A percentile compares a stretch with the other conserved stretches of the same genome.
Evolutionary conservation across 1,140 invertebrate genomes (phyloP).

Genomic region (Hylaeus volcanicus): DNA sequence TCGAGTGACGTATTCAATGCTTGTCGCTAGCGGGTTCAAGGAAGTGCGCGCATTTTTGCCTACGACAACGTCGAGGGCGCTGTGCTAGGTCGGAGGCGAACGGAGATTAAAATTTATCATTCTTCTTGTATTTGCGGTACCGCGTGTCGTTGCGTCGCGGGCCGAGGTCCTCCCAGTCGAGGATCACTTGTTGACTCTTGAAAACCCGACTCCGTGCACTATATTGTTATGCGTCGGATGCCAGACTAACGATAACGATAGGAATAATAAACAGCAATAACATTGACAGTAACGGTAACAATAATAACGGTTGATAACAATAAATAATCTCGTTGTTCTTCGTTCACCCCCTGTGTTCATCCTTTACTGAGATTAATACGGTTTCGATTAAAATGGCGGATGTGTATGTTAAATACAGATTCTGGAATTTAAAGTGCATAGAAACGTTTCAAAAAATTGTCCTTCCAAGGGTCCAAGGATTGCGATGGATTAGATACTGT

Average conservation of each 20-base stretch:
- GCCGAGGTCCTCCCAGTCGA: not conserved
- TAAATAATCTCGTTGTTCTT: conserved; percentile 8
- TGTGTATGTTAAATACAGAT: not conserved
- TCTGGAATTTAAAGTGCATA: too few species aligned
- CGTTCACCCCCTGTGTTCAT: not conserved
- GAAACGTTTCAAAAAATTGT: too few species aligned
- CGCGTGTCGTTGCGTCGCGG: not conserved
- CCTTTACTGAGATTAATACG: too few species aligned
- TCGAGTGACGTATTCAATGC: not conserved
- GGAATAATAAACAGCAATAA: conserved; percentile 58
- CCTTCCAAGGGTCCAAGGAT: too few species aligned
- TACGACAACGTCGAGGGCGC: not conserved
- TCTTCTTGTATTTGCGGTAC: conserved; percentile 1
- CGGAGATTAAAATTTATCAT: conserved; percentile 17
- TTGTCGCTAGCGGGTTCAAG: not conserved
- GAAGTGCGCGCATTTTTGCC: not conserved
- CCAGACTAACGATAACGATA: conserved; percentile 69
- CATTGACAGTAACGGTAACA: conserved; percentile 57
- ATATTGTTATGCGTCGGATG: conserved; percentile 62
- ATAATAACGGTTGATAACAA: conserved; percentile 54
- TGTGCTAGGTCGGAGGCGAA: not conserved
- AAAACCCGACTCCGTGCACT: conserved; percentile 17
- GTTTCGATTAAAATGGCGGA: too few species aligned
- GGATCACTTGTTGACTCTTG: conserved; percentile 24
- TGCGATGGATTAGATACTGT: too few species aligned